Base-by-base conservation (phyloP, 64 coral and sea anemone genomes). In the Montipora sp. region DNA sequence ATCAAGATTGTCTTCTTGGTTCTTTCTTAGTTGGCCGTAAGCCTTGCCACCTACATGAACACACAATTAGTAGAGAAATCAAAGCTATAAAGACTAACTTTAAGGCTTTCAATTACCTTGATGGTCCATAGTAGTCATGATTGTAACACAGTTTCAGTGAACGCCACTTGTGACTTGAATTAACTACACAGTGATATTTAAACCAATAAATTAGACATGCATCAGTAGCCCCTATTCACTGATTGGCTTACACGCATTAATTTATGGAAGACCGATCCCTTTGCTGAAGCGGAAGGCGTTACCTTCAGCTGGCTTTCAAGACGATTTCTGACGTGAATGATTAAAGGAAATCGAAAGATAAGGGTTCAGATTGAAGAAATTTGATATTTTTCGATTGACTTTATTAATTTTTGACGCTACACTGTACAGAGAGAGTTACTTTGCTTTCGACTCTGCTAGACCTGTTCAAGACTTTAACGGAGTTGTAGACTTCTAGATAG, bases 31-130 rank as follows among this genome's bases (percentile, higher is more conserved):
- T 45, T 86, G 80, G 20, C 96, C 96, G 23, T 68, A 98, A 47
- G 47, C 57, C 66, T 98, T 98, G 1, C 96, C 96, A 75, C 96
- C 96, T 98, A n/a, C 1, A 79, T 43, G 59, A 91, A 55, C 4
- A 85, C 18, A 71, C 10, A 63, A 20, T 85, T 4, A 71, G 45
- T 67, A 49, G 18, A 44, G 49, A 71, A 2, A 85, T 48, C 19
- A n/a, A 5, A 23, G 5, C 5, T 47, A 71, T 47, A 49, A 71
- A 0, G 5, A 46, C 16, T 13, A 11, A 84, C 49, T 47, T 5
- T n/a, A 4, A 21, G 49, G 19, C 45, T 49, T 49, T 23, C 45
- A 7, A 15, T 22, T 19, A 85, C 82, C 82, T 85, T 85, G 82
- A 71, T 85, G 11, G 71, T 85, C 19, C 6, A 19, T 5, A 51